Conservation (phyloP, 2,888 invertebrate species). For the Candidula unifasciata region DNA sequence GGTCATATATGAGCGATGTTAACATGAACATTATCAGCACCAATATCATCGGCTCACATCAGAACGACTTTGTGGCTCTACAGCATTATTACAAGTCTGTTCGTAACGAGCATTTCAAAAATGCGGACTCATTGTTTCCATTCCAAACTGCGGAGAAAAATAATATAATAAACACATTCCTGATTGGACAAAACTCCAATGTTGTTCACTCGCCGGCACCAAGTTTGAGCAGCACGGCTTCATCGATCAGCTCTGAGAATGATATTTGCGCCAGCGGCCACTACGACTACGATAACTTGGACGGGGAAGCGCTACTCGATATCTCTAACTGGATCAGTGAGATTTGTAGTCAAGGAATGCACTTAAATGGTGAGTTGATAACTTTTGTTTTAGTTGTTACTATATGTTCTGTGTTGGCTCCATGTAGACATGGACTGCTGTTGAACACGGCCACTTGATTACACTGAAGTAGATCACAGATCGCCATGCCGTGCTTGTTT, state of each 20-base stretch:
- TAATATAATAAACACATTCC: neutral
- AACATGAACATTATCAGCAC: slow-evolving; percentile 44
- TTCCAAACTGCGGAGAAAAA: slow-evolving; percentile 1
- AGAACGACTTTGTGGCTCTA: slow-evolving; percentile 24
- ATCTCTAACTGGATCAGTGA: slow-evolving; percentile 56
- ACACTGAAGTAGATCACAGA: too few species aligned
- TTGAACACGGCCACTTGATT: too few species aligned
- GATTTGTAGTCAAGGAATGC: slow-evolving; percentile 50
- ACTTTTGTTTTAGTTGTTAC: too few species aligned
- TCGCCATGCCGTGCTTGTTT: too few species aligned
- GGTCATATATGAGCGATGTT: slow-evolving; percentile 31
- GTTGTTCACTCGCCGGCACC: slow-evolving; percentile 48
- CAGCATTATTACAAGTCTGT: slow-evolving; percentile 41
- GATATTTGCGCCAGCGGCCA: slow-evolving; percentile 24
- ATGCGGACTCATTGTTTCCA: slow-evolving; percentile 2
- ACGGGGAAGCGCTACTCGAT: slow-evolving; percentile 51
- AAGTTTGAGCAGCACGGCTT: slow-evolving; percentile 48
- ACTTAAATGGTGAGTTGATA: slow-evolving; percentile 46
- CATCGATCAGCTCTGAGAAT: slow-evolving; percentile 43
- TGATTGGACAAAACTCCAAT: slow-evolving; percentile 12
- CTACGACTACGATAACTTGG: slow-evolving; percentile 49
- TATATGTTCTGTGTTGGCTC: too few species aligned
- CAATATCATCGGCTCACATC: neutral
- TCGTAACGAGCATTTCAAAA: slow-evolving; percentile 35
- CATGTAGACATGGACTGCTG: too few species aligned